These are phyloP conservation scores for Salticus scenicus DNA, from an alignment of 2,888 invertebrate species.

Conservation along the genomic window DNA sequence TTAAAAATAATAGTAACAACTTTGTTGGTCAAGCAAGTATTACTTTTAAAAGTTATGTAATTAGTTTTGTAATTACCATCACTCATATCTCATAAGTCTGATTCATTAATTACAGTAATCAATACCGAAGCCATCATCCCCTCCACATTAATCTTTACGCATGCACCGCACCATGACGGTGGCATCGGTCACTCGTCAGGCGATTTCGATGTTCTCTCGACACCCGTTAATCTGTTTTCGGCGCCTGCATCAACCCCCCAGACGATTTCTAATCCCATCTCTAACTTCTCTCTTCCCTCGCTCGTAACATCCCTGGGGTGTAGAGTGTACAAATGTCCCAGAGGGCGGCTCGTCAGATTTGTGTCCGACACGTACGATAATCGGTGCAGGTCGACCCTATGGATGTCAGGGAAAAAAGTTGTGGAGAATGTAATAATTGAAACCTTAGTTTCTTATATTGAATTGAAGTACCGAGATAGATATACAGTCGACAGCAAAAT, in stretches of 20 bases:
- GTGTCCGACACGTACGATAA: constrained; percentile 3
- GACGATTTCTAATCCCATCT: constrained; percentile 9
- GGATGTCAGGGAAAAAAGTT: neutral
- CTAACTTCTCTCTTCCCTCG: neutral
- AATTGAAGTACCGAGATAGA: too few relatives aligned
- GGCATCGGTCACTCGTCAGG: constrained; percentile 17
- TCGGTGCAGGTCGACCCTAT: constrained; percentile 8
- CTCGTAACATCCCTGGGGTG: neutral
- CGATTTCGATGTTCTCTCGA: neutral
- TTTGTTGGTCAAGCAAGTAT: too few relatives aligned
- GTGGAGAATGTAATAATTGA: neutral
- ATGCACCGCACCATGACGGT: constrained; percentile 7
- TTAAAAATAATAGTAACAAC: too few relatives aligned
- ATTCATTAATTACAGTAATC: constrained; percentile 10
- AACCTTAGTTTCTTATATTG: too few relatives aligned
- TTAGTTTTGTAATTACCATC: neutral
- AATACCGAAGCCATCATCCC: neutral
- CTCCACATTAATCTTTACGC: neutral
- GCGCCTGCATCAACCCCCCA: neutral
- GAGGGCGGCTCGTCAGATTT: constrained; percentile 3
- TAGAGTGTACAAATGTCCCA: neutral
- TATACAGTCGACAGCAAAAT: too few relatives aligned
- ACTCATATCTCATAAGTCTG: neutral
- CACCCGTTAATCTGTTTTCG: constrained; percentile 15
- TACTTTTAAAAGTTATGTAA: too few relatives aligned